A percentile compares a stretch with the other conserved stretches of the same genome.
These are phyloP conservation scores for Bufo bufo DNA, from an alignment of 2,113 vertebrate species.

Conservation along the genomic window DNA sequence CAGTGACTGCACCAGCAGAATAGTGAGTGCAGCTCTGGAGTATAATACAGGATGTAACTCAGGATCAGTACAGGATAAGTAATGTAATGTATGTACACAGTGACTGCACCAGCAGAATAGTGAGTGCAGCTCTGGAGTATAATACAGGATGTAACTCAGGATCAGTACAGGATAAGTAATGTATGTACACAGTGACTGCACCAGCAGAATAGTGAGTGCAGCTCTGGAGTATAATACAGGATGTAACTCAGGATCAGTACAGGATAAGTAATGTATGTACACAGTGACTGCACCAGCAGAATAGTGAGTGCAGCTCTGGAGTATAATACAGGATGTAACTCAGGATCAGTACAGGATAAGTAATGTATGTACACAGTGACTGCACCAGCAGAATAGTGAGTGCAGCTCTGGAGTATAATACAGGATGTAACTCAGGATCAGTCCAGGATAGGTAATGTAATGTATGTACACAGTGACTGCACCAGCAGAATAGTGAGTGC, in stretches of 20 bases:
- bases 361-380: neutral
- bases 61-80: neutral
- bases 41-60: neutral
- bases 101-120: neutral
- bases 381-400: neutral
- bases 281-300: neutral
- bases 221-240: slow-evolving; percentile 7
- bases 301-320: neutral
- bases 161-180: neutral
- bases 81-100: neutral
- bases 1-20: neutral
- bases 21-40: neutral
- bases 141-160: neutral
- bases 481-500: neutral
- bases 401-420: slow-evolving; percentile 1
- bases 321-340: neutral
- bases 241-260: neutral
- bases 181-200: neutral
- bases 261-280: neutral
- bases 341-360: neutral
- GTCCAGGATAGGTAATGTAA: neutral
- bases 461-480: too few species aligned
- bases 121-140: neutral
- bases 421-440: neutral
- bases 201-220: neutral